A percentile compares a stretch with the other conserved stretches of the same genome.
Conservation (phyloP, 2,797 vertebrate species). For the Pangasius macronema region DNA sequence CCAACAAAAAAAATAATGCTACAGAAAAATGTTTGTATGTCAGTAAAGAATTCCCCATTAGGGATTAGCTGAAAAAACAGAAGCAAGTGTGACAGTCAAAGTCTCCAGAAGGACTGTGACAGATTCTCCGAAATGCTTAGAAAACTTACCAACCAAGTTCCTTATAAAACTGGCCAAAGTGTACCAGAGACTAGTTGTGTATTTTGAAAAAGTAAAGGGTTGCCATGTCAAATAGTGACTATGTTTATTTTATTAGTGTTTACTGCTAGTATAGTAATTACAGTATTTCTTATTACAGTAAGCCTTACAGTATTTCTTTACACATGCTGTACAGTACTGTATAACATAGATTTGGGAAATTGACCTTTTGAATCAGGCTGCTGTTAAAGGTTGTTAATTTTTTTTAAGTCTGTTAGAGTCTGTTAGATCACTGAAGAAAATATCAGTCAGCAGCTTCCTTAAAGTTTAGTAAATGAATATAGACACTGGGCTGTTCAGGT, state of each 20-base stretch:
- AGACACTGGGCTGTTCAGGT: not conserved
- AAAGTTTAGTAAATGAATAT: not conserved
- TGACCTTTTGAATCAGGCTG: not conserved
- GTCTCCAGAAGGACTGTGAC: not conserved
- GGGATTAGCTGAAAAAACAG: not conserved
- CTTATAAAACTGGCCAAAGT: not conserved
- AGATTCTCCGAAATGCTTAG: not conserved
- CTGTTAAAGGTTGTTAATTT: too few species aligned
- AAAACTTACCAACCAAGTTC: not conserved
- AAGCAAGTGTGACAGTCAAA: not conserved
- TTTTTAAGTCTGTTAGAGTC: not conserved
- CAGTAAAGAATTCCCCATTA: not conserved
- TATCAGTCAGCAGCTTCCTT: not conserved
- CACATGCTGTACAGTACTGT: not conserved
- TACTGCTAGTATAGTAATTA: not conserved
- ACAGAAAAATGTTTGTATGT: not conserved
- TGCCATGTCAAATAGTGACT: not conserved
- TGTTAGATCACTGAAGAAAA: not conserved
- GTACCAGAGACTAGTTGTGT: not conserved
- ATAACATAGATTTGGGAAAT: not conserved
- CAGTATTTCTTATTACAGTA: not conserved
- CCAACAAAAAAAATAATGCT: not conserved
- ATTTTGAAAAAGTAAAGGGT: not conserved
- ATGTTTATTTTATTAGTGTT: not conserved
- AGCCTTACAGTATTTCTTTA: not conserved